Evolutionary conservation across 2,113 vertebrate species (phyloP).

Genomic region (Indicator indicator): DNA sequence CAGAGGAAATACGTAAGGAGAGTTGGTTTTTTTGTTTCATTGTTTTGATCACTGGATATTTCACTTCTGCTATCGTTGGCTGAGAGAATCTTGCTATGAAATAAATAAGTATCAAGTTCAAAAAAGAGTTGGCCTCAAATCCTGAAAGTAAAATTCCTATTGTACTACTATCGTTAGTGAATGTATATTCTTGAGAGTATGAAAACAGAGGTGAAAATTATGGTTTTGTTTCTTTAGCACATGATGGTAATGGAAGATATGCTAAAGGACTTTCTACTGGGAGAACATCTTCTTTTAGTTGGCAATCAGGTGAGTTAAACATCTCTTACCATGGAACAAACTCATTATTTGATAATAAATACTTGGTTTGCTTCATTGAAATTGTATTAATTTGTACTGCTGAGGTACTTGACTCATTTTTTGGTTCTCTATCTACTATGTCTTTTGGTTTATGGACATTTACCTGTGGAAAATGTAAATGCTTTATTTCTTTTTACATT

Average conservation of each 20-base stretch:
- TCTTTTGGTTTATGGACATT: neutral
- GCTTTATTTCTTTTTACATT: neutral
- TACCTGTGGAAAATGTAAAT: neutral
- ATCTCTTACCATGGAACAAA: neutral
- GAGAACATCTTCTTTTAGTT: slow-evolving; percentile 94
- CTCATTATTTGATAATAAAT: neutral
- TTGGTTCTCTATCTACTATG: neutral
- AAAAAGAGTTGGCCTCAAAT: neutral
- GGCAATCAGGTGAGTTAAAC: slow-evolving; percentile 92
- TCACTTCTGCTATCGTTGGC: neutral
- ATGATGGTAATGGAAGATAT: slow-evolving; percentile 97
- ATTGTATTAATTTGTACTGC: neutral
- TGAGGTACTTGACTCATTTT: neutral
- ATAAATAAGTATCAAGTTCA: neutral
- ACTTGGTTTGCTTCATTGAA: neutral
- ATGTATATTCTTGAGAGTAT: neutral
- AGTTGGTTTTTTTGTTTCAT: neutral
- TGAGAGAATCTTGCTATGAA: neutral
- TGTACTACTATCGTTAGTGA: neutral
- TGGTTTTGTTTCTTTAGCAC: slow-evolving; percentile 79
- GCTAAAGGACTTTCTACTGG: slow-evolving; percentile 95
- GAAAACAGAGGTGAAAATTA: neutral
- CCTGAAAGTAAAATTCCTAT: neutral
- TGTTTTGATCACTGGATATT: neutral
- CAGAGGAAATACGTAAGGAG: neutral